A percentile compares a stretch with the other conserved stretches of the same genome.
Evolutionary conservation across 2,888 invertebrate genomes (phyloP).

Genomic region (Drosophila phalerata): DNA sequence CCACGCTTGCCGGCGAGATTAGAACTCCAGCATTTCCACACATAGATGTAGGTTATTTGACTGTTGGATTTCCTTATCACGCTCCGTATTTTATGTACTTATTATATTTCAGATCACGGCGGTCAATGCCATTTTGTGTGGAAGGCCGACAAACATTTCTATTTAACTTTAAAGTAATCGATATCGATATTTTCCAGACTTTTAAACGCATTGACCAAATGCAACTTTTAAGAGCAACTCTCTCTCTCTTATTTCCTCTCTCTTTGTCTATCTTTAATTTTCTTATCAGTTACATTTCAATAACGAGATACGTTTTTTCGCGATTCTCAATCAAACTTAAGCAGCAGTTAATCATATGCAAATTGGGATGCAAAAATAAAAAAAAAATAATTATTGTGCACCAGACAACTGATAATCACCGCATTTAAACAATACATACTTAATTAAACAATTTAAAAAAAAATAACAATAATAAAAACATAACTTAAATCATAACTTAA

Average conservation of each 20-base stretch:
- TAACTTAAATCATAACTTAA: slow-evolving; percentile 14
- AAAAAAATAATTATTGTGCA: not conserved
- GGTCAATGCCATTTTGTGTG: slow-evolving; percentile 15
- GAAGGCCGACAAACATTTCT: slow-evolving; percentile 35
- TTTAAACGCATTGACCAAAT: not conserved
- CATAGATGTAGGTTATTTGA: not conserved
- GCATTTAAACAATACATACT: slow-evolving; percentile 6
- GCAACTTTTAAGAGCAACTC: not conserved
- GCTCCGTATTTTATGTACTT: slow-evolving; percentile 26
- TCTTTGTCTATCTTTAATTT: too few relatives aligned
- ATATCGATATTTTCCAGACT: not conserved
- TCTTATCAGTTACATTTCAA: slow-evolving; percentile 4
- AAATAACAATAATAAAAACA: not conserved
- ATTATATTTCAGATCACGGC: slow-evolving; percentile 16
- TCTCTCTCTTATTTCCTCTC: not conserved
- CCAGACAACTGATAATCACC: slow-evolving; percentile 20
- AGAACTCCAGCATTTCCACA: slow-evolving; percentile 4
- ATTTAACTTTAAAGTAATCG: not conserved
- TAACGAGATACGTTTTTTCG: not conserved
- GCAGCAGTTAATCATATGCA: too few relatives aligned
- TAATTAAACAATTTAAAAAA: not conserved
- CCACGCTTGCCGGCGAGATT: slow-evolving; percentile 27
- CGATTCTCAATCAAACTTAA: not conserved
- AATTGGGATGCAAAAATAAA: slow-evolving; percentile 3
- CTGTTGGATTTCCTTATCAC: slow-evolving; percentile 6